These are phyloP conservation scores for Pachydiplax longipennis DNA, from an alignment of 2,888 invertebrate genomes.

Conservation along the genomic window DNA sequence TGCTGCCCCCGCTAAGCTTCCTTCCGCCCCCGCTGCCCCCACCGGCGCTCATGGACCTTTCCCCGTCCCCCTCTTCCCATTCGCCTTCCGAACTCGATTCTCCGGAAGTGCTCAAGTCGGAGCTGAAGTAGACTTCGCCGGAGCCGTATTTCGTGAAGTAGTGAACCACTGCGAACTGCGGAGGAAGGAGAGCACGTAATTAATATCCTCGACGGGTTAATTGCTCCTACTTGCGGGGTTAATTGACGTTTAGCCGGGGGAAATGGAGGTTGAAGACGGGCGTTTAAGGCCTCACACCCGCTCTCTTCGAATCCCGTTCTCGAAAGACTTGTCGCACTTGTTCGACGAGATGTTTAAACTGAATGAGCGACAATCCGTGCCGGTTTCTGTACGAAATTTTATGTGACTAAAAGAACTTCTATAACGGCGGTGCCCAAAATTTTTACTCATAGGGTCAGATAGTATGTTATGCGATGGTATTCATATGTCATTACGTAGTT, in stretches of 20 bases:
- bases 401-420: no score
- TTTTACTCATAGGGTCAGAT: no score
- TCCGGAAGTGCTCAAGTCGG: constrained; percentile 69
- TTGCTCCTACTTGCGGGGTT: not conserved
- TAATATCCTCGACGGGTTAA: constrained; percentile 11
- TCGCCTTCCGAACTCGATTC: constrained; percentile 66
- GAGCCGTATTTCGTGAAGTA: constrained; percentile 86
- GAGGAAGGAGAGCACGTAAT: constrained; percentile 49
- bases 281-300: no score
- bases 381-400: no score
- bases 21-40: not conserved
- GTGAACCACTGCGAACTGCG: constrained; percentile 81
- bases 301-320: not conserved
- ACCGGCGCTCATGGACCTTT: constrained; percentile 49
- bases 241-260: not conserved
- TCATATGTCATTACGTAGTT: no score
- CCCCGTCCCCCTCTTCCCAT: constrained; percentile 48
- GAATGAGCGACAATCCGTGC: no score
- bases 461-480: no score
- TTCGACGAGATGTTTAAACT: no score
- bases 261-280: not conserved
- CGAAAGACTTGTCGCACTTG: not conserved
- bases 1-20: not conserved
- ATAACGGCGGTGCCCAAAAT: no score
- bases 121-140: constrained; percentile 77